Percentiles rank a stretch among this genome's conserved stretches.
Evolutionary conservation across 2,888 invertebrate genomes (phyloP).

Genomic region (Aricia artaxerxes): DNA sequence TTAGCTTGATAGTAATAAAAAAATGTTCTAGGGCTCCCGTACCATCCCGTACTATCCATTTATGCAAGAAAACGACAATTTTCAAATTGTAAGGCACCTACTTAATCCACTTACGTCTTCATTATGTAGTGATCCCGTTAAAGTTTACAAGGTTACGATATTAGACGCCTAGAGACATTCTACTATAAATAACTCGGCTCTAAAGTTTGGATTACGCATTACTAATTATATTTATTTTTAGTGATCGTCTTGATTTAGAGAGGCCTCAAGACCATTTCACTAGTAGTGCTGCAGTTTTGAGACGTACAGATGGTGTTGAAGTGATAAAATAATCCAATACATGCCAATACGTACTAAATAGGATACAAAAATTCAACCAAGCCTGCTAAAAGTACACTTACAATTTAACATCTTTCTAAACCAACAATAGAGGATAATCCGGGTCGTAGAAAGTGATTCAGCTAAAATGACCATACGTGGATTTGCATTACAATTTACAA

Average conservation of each 20-base stretch:
- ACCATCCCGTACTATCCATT: no score
- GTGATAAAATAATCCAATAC: neutral
- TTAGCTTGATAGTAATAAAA: no score
- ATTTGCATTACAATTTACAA: slow-evolving; percentile 73
- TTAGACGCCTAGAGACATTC: slow-evolving; percentile 14
- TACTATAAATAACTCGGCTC: slow-evolving; percentile 29
- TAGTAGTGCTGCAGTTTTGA: neutral
- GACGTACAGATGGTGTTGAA: neutral
- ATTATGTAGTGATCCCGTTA: neutral
- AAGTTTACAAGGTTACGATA: slow-evolving; percentile 15
- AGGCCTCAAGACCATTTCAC: neutral
- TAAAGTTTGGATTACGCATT: slow-evolving; percentile 49
- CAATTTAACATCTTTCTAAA: slow-evolving; percentile 32
- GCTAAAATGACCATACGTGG: slow-evolving; percentile 65
- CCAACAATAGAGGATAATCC: slow-evolving; percentile 44
- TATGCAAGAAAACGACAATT: no score
- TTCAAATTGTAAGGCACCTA: no score
- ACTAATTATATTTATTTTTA: slow-evolving; percentile 28
- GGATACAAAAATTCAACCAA: no score
- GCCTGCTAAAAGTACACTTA: slow-evolving; percentile 35
- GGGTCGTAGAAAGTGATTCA: slow-evolving; percentile 73
- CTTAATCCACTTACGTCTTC: no score
- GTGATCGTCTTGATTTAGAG: neutral
- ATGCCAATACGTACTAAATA: no score
- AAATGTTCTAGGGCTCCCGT: no score